phyloP scores from a whole-genome alignment of 2,888 invertebrate genomes.

The Omphaloscelis lunosa region DNA sequence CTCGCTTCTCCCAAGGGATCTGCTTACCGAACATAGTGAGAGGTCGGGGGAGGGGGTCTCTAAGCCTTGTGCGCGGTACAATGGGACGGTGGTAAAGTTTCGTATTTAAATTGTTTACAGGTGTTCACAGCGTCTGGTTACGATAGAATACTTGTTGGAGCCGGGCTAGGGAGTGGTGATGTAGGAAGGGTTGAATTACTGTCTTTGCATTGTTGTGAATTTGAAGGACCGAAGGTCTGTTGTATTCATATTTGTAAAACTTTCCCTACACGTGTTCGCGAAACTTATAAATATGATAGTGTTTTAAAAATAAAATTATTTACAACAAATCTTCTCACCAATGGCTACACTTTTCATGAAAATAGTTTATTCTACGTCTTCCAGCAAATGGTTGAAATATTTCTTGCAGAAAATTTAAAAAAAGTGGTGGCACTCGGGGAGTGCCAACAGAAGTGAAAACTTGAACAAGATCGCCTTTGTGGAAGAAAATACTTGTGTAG shows the following conservation, averaged over 20 bases:
- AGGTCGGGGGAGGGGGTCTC: too few species aligned
- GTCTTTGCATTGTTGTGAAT: constrained; percentile 9
- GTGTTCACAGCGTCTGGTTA: constrained; percentile 33
- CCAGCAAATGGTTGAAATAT: too few species aligned
- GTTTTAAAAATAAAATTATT: neutral
- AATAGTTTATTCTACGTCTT: too few species aligned
- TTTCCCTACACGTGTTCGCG: neutral
- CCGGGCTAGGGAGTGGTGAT: neutral
- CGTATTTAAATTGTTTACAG: constrained; percentile 36
- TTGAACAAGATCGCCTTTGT: too few species aligned
- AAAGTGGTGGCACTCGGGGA: too few species aligned
- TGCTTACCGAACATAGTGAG: too few species aligned
- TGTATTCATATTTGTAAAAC: constrained; percentile 4
- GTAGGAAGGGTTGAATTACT: constrained; percentile 12
- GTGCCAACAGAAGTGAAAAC: too few species aligned
- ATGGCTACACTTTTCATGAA: neutral
- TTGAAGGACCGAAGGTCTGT: constrained; percentile 12
- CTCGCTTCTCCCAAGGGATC: too few species aligned
- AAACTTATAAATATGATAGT: neutral
- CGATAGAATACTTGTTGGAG: constrained; percentile 36
- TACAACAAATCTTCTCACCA: neutral
- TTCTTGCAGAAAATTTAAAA: too few species aligned
- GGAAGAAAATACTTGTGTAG: too few species aligned
- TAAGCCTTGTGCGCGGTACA: too few species aligned
- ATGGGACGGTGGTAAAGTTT: constrained; percentile 18